phyloP scores from a whole-genome alignment of 2,888 invertebrate species.

The Cerastis leucographa region DNA sequence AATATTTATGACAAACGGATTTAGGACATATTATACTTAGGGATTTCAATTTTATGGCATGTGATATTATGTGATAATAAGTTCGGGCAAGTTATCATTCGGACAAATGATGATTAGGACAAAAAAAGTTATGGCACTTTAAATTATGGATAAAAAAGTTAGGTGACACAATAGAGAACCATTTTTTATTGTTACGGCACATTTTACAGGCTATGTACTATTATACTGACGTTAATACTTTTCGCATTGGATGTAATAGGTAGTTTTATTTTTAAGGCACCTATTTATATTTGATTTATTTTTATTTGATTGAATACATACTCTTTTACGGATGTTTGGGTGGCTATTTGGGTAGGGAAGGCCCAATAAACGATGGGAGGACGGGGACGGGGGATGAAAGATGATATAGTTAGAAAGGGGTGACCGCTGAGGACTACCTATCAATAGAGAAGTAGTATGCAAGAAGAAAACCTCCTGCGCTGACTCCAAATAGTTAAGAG shows the following conservation, averaged over 20 bases:
- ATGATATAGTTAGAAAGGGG: neutral
- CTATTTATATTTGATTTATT: neutral
- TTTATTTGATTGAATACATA: neutral
- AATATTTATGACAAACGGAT: too few relatives aligned
- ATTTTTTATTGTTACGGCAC: neutral
- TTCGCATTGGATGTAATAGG: neutral
- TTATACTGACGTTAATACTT: slow-evolving; percentile 3
- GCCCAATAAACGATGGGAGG: too few relatives aligned
- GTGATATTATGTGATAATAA: too few relatives aligned
- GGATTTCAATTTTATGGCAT: too few relatives aligned
- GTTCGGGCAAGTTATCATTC: too few relatives aligned
- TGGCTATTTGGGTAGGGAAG: neutral
- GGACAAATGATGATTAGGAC: too few relatives aligned
- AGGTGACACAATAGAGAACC: too few relatives aligned
- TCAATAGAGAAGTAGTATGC: neutral
- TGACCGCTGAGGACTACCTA: neutral
- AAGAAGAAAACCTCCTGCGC: neutral
- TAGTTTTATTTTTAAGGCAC: neutral
- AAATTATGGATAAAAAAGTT: too few relatives aligned
- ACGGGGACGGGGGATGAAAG: neutral
- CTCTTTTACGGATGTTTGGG: too few relatives aligned
- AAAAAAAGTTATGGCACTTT: too few relatives aligned
- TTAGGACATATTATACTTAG: too few relatives aligned
- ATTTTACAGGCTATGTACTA: slow-evolving; percentile 3
- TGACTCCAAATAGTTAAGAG: too few relatives aligned